Evolutionary conservation across 1,140 invertebrate species (phyloP), one percentile per base, ranked within the genome.

Genomic region (Scylla paramamosain): DNA sequence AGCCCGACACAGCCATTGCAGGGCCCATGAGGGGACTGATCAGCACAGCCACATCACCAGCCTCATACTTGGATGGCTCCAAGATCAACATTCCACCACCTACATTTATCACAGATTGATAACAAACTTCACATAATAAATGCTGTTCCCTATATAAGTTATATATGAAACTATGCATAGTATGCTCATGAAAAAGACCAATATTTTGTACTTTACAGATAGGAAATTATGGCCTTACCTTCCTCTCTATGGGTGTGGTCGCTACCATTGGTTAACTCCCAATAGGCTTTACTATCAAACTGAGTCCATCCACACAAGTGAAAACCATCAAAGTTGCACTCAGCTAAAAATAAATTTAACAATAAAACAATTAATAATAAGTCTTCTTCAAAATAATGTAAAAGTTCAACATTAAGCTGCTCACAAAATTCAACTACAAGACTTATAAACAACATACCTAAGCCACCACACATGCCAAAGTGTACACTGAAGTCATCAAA

Each of bases 401-500:
- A 12, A 59, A 59, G 10, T 14, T 59, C 52, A 20, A 20, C 10
- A 59, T 12, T 12, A 59, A 59, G 0, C 10, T 14, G 52, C 10
- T 20, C 52, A 59, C 0, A 20, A 59, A 59, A 59, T 59, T 59
- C 52, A 20, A 59, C 52, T 59, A 20, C 16, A 59, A 59, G 52
- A 59, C 16, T 59, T 0, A 59, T 12, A 14, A 77, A 20, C 16
- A 86, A 91, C 95, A 45, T 0, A 95, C 95, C 95, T 91, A 92
- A 32, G 83, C 77, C 45, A 16, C 95, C 95, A 89, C 95, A 96
- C 82, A 77, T 84, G 29, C 95, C 95, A 83, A 32, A 12, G 31
- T 94, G 86, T 29, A 96, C 45, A 16, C 46, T 92, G 59, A 96
- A 84, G 82, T 96, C 95, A 91, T 96, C 95, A 93, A 96, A 92